These are phyloP conservation scores for Malthinus flaveolus DNA, from an alignment of 2,888 invertebrate genomes.

Conservation along the genomic window DNA sequence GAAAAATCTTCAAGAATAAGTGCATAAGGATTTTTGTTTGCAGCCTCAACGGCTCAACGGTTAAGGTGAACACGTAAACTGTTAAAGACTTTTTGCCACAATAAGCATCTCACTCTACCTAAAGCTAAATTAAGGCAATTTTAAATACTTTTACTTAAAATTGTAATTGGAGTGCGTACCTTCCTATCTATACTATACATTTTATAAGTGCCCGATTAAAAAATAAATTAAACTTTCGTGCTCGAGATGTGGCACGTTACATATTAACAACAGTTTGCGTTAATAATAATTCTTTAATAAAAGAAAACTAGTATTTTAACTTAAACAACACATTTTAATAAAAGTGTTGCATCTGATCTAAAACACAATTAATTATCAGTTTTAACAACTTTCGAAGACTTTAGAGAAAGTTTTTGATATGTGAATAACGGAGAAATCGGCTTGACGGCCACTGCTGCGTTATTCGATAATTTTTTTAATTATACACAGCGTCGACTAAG, in stretches of 20 bases:
- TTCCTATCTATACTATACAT: background rate
- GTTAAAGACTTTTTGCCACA: too few species aligned
- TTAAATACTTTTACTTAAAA: background rate
- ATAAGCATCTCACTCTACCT: too few species aligned
- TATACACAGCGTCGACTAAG: too few species aligned
- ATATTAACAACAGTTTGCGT: background rate
- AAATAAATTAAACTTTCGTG: background rate
- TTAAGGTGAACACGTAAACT: too few species aligned
- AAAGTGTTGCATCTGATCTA: too few species aligned
- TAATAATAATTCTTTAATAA: too few species aligned
- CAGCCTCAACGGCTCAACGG: too few species aligned
- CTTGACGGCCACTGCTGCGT: constrained; percentile 13
- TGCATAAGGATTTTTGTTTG: too few species aligned
- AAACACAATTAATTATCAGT: background rate
- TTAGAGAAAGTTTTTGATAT: constrained; percentile 33
- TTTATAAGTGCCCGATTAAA: background rate
- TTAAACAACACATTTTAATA: too few species aligned
- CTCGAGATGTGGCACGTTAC: constrained; percentile 1
- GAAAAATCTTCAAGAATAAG: background rate
- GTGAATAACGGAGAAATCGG: constrained; percentile 30
- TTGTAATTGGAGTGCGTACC: background rate
- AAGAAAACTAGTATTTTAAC: too few species aligned
- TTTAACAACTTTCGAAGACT: constrained; percentile 12
- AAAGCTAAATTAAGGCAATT: background rate
- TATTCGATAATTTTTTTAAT: constrained; percentile 6